These are phyloP conservation scores for Phataginus tricuspis DNA, from an alignment of 2,797 vertebrate species.

Conservation along the genomic window DNA sequence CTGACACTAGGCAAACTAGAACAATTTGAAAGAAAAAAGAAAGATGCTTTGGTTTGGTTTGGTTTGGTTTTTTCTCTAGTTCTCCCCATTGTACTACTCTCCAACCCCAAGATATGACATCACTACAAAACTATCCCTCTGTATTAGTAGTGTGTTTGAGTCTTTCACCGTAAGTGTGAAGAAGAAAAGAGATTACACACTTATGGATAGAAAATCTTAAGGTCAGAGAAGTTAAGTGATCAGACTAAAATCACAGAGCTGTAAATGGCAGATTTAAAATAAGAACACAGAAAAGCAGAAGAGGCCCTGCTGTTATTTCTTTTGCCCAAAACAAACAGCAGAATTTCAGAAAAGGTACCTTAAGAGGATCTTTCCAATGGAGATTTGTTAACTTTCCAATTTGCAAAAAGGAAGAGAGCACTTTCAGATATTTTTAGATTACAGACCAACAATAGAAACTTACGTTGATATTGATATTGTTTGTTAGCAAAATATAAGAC, in stretches of 20 bases:
- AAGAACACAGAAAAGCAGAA: neutral
- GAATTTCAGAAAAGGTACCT: neutral
- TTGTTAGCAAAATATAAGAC: neutral
- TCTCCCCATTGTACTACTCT: neutral
- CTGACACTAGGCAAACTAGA: neutral
- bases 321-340: neutral
- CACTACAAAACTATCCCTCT: neutral
- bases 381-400: neutral
- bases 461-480: neutral
- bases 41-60: neutral
- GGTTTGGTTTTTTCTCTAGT: neutral
- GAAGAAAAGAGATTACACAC: neutral
- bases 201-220: neutral
- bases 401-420: neutral
- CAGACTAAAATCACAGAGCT: neutral
- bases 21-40: neutral
- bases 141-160: neutral
- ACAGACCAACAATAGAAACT: neutral
- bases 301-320: neutral
- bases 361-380: neutral
- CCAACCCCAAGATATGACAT: neutral
- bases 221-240: neutral
- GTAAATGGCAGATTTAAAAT: neutral
- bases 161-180: neutral
- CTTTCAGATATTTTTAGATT: slow-evolving; percentile 8